Percentiles rank a stretch among this genome's conserved stretches.
phyloP scores from a whole-genome alignment of 2,888 invertebrate genomes.

The Orthosia incerta region DNA sequence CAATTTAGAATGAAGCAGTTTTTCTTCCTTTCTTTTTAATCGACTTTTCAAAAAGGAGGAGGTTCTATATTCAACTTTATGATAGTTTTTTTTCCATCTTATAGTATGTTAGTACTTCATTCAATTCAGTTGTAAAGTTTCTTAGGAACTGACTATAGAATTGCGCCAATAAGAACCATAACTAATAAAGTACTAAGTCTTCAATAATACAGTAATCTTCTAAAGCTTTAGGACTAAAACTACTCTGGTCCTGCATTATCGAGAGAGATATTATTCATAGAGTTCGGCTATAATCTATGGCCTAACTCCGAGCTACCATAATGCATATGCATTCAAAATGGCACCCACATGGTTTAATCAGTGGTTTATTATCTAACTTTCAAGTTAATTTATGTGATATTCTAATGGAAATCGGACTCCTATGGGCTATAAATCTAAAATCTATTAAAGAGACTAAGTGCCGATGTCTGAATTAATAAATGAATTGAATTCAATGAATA shows the following conservation, averaged over 20 bases:
- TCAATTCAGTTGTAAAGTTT: too few species aligned
- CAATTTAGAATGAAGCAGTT: not conserved
- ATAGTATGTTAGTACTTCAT: too few species aligned
- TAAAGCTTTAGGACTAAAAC: constrained; percentile 24
- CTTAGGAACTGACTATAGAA: not conserved
- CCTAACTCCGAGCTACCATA: constrained; percentile 30
- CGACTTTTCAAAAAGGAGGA: too few species aligned
- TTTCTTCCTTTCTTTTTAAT: too few species aligned
- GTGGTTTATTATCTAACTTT: constrained; percentile 29
- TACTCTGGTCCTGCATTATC: constrained; percentile 26
- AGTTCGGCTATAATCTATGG: constrained; percentile 46
- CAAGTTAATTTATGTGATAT: constrained; percentile 17
- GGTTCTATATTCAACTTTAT: too few species aligned
- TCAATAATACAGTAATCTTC: constrained; percentile 13
- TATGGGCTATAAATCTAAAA: constrained; percentile 4
- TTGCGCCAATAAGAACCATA: not conserved
- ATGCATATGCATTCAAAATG: constrained; percentile 61
- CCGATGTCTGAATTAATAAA: not conserved
- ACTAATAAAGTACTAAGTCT: not conserved
- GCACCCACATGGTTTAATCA: constrained; percentile 59
- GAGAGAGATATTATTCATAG: constrained; percentile 52
- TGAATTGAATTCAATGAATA: too few species aligned
- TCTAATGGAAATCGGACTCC: constrained; percentile 12
- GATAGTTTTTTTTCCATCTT: too few species aligned
- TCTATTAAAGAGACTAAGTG: not conserved